phyloP scores from a whole-genome alignment of 2,797 vertebrate species.

The Myoxocephalus aenaeus region DNA sequence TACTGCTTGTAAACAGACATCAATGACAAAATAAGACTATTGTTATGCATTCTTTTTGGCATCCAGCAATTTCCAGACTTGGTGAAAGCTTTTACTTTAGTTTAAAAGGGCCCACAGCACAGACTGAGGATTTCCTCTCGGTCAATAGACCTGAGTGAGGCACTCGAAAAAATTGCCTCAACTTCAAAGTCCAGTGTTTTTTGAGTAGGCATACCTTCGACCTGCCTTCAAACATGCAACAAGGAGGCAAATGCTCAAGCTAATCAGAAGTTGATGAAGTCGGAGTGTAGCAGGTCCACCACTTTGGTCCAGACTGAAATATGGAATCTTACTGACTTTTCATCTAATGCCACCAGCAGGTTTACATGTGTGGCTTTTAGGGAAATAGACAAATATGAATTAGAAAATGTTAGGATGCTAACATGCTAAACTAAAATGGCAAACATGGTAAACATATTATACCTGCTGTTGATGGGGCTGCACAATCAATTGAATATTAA shows the following conservation, averaged over 20 bases:
- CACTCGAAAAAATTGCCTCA: neutral
- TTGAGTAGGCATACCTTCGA: neutral
- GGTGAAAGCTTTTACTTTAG: neutral
- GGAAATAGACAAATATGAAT: neutral
- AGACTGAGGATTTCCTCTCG: slow-evolving; percentile 2
- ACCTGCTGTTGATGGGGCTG: too few relatives aligned
- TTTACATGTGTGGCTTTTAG: too few relatives aligned
- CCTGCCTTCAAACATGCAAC: neutral
- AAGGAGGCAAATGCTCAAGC: neutral
- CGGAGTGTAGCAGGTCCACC: neutral
- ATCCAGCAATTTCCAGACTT: slow-evolving; percentile 7
- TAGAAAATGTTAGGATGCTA: neutral
- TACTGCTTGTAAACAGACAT: slow-evolving; percentile 5
- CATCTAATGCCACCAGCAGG: neutral
- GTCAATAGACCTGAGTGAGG: neutral
- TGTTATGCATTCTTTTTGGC: slow-evolving; percentile 8
- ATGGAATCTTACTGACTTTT: neutral
- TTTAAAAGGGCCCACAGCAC: neutral
- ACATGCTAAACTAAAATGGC: neutral
- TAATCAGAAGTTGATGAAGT: neutral
- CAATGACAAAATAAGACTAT: slow-evolving; percentile 2
- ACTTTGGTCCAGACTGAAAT: neutral
- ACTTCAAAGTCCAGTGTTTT: neutral
- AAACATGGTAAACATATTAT: too few relatives aligned
- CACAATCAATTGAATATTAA: too few relatives aligned